Conservation (phyloP, 1,140 invertebrate genomes). For the Hylaeus anthracinus region DNA sequence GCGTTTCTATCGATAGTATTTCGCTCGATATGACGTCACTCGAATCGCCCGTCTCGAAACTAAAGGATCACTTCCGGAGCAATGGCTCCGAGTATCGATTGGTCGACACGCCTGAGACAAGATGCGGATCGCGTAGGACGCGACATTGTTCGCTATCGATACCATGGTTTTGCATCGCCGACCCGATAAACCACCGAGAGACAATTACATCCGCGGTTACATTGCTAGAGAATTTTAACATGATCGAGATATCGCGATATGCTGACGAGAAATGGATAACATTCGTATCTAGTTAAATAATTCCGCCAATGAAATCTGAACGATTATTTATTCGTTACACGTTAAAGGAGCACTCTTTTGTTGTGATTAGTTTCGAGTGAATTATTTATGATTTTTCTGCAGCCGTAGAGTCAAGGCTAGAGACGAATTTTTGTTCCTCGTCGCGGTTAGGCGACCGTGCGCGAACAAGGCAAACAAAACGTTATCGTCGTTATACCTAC, state of each 20-base stretch:
- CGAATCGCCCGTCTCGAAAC: slow-evolving; percentile 22
- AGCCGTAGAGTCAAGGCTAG: too few relatives aligned
- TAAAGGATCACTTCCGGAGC: slow-evolving; percentile 45
- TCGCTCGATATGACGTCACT: slow-evolving; percentile 40
- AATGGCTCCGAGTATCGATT: slow-evolving; percentile 58
- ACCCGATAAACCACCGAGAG: not conserved
- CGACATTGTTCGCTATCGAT: slow-evolving; percentile 38
- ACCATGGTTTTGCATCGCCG: not conserved
- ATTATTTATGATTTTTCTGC: not conserved
- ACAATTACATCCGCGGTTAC: not conserved
- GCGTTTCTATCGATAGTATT: slow-evolving; percentile 14
- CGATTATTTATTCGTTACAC: too few relatives aligned
- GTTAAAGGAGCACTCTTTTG: too few relatives aligned
- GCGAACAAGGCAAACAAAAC: not conserved
- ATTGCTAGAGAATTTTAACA: not conserved
- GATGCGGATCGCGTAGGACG: slow-evolving; percentile 19
- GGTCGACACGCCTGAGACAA: slow-evolving; percentile 34
- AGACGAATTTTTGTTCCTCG: not conserved
- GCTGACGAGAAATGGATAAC: not conserved
- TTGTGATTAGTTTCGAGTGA: too few relatives aligned
- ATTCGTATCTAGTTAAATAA: too few relatives aligned
- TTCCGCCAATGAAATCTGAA: too few relatives aligned
- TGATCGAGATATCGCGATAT: not conserved
- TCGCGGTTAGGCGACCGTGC: not conserved
- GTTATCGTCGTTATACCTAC: not conserved